Evolutionary conservation across 2,888 invertebrate species (phyloP), one percentile per base, ranked within the genome.

Genomic region (Phyllotreta cruciferae): DNA sequence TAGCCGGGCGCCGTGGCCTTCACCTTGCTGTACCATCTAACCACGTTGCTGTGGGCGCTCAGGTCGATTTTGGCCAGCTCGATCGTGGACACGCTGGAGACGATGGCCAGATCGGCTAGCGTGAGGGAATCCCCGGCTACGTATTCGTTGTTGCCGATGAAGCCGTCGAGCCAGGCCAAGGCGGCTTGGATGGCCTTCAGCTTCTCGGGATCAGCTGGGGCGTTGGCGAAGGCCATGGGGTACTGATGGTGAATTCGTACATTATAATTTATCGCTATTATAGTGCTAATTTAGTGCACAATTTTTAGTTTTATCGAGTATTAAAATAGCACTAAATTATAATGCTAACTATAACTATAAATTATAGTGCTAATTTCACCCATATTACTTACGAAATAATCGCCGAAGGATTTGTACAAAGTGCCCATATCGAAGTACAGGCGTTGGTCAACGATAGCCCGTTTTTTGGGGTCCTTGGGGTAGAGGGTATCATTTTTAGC

Each of bases 371-470:
- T n/a, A n/a, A n/a, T n/a, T n/a, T n/a, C n/a, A n/a, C n/a, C n/a
- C n/a, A n/a, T n/a, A n/a, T n/a, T n/a, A 86, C 89, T 85, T 79
- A 91, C 91, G 75, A 90, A 90, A 76, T 89, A 90, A 63, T 90
- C 89, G 3, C 83, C 83, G 71, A 92, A 88, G 74, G 88, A 84
- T 65, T 85, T 83, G 80, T 89, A 92, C 4, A 95, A 82, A 0
- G 88, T 90, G 24, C 90, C 91, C 75, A 90, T 85, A 75, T 94
- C 93, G 79, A 93, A 94, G 81, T 89, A 91, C 62, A 94, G 81
- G 60, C 90, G 85, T 76, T 92, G 90, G 80, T 94, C 92, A 52
- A 95, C 89, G 1, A 88, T 61, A 0, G 91, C 94, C 41, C 92
- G 85, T 70, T 88, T 87, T 75, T 89, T 87, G 6, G 92, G 87